These are phyloP conservation scores for Coturnix japonica DNA, from an alignment of 2,113 vertebrate genomes.

Conservation along the genomic window DNA sequence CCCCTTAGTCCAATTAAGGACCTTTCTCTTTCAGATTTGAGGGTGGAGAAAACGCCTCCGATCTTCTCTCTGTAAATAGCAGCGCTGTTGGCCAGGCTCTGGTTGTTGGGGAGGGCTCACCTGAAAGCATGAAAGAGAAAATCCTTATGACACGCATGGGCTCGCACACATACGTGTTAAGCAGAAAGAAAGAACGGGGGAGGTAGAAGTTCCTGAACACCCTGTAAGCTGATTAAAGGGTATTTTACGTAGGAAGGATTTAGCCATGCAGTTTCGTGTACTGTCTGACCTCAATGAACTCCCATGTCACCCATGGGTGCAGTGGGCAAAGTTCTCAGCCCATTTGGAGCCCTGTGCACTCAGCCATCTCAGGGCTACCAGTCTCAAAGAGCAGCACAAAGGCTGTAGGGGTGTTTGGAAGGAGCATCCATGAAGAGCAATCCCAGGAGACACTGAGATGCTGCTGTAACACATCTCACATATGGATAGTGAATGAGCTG, in stretches of 20 bases:
- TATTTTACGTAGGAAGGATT: constrained; percentile 70
- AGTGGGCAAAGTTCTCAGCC: not conserved
- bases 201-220: constrained; percentile 41
- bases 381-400: not conserved
- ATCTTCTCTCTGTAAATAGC: not conserved
- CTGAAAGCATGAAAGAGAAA: not conserved
- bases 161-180: not conserved
- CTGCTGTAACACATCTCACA: not conserved
- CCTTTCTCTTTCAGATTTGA: constrained; percentile 12
- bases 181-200: not conserved
- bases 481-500: not conserved
- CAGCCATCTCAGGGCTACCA: not conserved
- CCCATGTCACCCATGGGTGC: not conserved
- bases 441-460: not conserved
- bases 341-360: not conserved
- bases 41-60: not conserved
- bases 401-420: not conserved
- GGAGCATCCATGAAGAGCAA: not conserved
- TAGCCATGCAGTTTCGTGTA: constrained; percentile 31
- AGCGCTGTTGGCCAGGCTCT: accelerated
- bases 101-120: not conserved
- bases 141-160: constrained; percentile 7
- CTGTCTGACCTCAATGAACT: constrained; percentile 61
- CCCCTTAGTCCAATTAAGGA: constrained; percentile 49
- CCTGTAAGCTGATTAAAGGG: constrained; percentile 64